phyloP scores from a whole-genome alignment of 2,113 vertebrate species.

The Polyodon spathula region DNA sequence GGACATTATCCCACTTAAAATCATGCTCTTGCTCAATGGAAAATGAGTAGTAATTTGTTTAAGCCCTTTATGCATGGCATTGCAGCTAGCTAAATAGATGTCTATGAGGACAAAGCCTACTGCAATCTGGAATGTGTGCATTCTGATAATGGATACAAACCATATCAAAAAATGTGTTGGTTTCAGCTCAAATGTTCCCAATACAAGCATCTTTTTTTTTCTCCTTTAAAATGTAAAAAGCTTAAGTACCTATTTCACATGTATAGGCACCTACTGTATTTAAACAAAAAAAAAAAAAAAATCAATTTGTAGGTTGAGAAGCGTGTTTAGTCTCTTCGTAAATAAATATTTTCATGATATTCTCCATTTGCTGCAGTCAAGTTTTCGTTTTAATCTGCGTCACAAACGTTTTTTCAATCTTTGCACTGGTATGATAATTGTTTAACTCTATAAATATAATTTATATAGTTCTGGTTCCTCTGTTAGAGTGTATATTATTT shows the following conservation, averaged over 20 bases:
- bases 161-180: no score
- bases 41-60: no score
- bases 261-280: constrained; percentile 13
- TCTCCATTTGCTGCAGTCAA: constrained; percentile 57
- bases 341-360: constrained; percentile 67
- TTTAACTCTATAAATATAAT: constrained; percentile 75
- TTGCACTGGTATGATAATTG: constrained; percentile 62
- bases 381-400: constrained; percentile 35
- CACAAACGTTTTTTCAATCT: constrained; percentile 46
- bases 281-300: constrained; percentile 28
- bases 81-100: no score
- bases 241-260: constrained; percentile 5
- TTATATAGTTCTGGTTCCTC: constrained; percentile 64
- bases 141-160: no score
- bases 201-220: constrained; percentile 4
- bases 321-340: constrained; percentile 49
- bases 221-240: neutral
- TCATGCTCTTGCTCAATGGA: no score
- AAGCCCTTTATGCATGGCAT: no score
- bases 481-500: no score
- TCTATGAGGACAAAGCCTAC: no score
- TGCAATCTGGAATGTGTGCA: no score
- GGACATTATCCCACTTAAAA: no score
- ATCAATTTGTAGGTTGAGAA: constrained; percentile 30
- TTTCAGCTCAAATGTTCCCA: no score